Percentiles rank a stretch among this genome's conserved stretches.
phyloP scores from a whole-genome alignment of 2,113 vertebrate genomes.

The Gasterosteus nipponicus region DNA sequence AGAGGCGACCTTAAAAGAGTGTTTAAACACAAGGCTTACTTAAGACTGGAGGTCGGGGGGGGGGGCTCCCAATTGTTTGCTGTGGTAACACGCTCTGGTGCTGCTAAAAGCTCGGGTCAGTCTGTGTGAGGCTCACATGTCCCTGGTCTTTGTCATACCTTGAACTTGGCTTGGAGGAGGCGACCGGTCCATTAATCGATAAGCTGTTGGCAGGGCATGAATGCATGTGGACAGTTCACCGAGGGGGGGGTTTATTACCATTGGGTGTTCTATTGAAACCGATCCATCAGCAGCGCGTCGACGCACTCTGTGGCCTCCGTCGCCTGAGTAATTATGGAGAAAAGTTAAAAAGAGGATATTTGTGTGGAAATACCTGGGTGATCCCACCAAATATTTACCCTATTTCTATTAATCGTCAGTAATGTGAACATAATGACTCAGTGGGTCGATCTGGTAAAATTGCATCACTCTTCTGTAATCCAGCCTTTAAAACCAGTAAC shows the following conservation, averaged over 20 bases:
- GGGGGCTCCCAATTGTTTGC: conserved; percentile 62
- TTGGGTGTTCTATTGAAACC: not conserved
- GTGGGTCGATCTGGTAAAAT: not conserved
- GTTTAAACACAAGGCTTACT: conserved; percentile 70
- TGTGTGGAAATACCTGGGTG: not conserved
- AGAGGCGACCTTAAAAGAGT: conserved; percentile 73
- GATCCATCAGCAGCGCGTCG: not conserved
- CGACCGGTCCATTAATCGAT: not conserved
- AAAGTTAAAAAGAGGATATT: not conserved
- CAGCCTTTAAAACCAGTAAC: not conserved
- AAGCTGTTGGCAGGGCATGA: not conserved
- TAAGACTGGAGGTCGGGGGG: conserved; percentile 53
- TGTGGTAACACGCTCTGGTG: conserved; percentile 56
- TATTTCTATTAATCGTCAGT: not conserved
- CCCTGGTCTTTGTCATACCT: conserved; percentile 3
- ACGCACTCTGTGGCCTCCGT: not conserved
- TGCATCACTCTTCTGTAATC: not conserved
- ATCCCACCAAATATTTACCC: not conserved
- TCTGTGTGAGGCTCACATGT: conserved; percentile 18
- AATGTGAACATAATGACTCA: not conserved
- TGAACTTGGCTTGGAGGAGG: not conserved
- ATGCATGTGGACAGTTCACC: not conserved
- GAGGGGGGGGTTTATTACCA: too few relatives aligned
- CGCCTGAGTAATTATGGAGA: not conserved
- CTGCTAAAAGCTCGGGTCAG: conserved; percentile 25